Conservation (phyloP, 2,113 vertebrate species). For the Bubo bubo region DNA sequence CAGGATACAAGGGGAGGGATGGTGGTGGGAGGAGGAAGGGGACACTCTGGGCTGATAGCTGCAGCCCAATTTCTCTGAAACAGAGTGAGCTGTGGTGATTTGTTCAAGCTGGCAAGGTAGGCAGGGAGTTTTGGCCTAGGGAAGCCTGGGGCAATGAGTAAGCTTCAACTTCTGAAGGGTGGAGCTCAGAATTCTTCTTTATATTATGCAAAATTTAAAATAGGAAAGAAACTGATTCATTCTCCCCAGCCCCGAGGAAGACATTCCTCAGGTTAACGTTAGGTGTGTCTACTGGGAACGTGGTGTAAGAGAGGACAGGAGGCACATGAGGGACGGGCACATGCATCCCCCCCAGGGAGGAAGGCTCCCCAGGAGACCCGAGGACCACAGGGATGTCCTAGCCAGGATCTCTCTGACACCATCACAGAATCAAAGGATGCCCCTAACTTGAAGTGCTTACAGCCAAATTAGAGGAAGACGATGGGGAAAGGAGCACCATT, state of each 20-base stretch:
- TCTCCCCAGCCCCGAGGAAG: background rate
- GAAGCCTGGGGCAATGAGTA: constrained; percentile 6
- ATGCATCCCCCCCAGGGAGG: no score
- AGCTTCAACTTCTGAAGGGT: constrained; percentile 5
- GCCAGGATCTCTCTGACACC: background rate
- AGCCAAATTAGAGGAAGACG: background rate
- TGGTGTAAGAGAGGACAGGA: background rate
- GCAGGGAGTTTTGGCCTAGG: background rate
- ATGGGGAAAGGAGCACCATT: background rate
- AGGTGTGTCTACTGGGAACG: background rate
- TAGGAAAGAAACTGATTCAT: constrained; percentile 24
- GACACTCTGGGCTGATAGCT: no score
- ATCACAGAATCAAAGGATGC: background rate
- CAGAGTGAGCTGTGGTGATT: background rate
- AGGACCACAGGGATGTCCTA: background rate
- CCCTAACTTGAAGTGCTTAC: background rate
- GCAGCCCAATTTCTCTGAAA: background rate
- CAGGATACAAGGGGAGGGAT: background rate
- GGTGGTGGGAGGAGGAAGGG: background rate
- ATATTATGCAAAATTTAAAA: background rate
- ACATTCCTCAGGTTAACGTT: background rate
- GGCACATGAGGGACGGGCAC: background rate
- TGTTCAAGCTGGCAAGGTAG: background rate
- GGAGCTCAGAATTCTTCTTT: background rate
- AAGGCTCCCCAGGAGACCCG: background rate